A percentile compares a stretch with the other conserved stretches of the same genome.
Evolutionary conservation across 2,797 vertebrate genomes (phyloP).

Genomic region (Stomatorhinus walkeri): DNA sequence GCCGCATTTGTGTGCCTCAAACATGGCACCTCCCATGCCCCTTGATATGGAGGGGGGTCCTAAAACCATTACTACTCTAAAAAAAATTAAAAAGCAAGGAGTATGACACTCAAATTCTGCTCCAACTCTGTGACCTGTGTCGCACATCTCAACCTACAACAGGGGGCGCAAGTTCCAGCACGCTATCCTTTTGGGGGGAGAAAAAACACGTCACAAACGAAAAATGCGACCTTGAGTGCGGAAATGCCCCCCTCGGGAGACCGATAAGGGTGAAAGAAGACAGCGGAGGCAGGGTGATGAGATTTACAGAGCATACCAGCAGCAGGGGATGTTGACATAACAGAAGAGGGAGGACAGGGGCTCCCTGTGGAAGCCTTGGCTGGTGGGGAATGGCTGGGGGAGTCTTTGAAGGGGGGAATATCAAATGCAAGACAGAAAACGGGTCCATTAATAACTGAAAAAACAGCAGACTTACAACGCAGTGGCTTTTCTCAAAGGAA

Average conservation of each 20-base stretch:
- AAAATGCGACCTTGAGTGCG: neutral
- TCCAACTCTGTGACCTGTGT: neutral
- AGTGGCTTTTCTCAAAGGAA: neutral
- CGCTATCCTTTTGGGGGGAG: neutral
- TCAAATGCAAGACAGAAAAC: conserved; percentile 1
- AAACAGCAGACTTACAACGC: neutral
- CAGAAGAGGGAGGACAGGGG: neutral
- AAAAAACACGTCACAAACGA: neutral
- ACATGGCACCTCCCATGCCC: neutral
- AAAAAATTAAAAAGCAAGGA: neutral
- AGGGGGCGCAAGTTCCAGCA: neutral
- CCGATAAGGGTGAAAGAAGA: neutral
- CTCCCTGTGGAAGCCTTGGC: neutral
- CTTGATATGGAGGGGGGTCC: neutral
- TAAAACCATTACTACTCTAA: neutral
- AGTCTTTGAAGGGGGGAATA: neutral
- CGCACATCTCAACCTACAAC: neutral
- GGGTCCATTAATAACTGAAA: neutral
- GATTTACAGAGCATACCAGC: neutral
- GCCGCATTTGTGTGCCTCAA: neutral
- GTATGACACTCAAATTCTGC: neutral
- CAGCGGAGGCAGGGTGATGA: neutral
- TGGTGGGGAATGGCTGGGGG: neutral
- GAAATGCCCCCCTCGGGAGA: neutral
- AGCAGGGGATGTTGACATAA: neutral